Conservation (phyloP, 2,113 vertebrate species). For the Chrysochloris asiatica region DNA sequence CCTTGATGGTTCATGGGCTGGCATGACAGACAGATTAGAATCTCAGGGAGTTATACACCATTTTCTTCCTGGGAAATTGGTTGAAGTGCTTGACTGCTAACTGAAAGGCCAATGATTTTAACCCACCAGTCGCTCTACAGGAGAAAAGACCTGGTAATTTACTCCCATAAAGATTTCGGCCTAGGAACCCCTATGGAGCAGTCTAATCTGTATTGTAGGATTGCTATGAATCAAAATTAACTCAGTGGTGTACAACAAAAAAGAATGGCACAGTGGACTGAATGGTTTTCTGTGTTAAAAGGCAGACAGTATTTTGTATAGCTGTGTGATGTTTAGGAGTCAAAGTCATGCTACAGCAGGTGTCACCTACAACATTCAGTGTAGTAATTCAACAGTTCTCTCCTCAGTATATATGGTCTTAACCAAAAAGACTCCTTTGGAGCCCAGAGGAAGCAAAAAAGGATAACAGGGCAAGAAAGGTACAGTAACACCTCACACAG, state of each 20-base stretch:
- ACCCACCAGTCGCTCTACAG: neutral
- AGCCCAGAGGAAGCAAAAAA: neutral
- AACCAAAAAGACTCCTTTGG: neutral
- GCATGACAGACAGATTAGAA: neutral
- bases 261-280: neutral
- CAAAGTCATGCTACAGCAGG: neutral
- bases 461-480: neutral
- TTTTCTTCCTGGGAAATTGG: neutral
- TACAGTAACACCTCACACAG: neutral
- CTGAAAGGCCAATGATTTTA: neutral
- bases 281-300: neutral
- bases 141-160: neutral
- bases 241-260: neutral
- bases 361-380: neutral
- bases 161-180: neutral
- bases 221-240: neutral
- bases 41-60: neutral
- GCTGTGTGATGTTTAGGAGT: neutral
- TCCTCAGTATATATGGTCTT: neutral
- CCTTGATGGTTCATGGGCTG: neutral
- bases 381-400: neutral
- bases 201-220: neutral
- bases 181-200: neutral
- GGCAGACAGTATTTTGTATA: constrained; percentile 25
- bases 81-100: neutral